These are phyloP conservation scores for Hydrotaea cyrtoneurina DNA, from an alignment of 2,888 invertebrate genomes.

Conservation along the genomic window DNA sequence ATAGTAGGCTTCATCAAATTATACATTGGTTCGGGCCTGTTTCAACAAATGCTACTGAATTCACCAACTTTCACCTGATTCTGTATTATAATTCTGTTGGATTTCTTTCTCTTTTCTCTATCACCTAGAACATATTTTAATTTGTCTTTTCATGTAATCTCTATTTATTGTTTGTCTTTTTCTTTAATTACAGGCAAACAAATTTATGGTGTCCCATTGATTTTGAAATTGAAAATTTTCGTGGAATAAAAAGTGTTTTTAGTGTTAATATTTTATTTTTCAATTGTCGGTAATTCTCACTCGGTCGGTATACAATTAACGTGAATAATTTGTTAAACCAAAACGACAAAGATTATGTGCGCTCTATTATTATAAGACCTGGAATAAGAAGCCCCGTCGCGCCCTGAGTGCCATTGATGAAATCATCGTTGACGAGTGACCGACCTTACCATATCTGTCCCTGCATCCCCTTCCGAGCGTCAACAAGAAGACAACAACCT, in stretches of 20 bases:
- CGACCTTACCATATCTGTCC: neutral
- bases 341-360: neutral
- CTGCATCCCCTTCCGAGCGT: too few species aligned
- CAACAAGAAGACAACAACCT: neutral
- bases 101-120: too few species aligned
- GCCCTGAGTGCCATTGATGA: neutral
- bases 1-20: too few species aligned
- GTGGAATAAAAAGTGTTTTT: slow-evolving; percentile 15
- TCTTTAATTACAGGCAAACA: slow-evolving; percentile 11
- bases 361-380: neutral
- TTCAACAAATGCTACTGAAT: too few species aligned
- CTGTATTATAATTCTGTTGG: neutral
- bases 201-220: neutral
- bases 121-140: neutral
- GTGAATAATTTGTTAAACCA: neutral
- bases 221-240: slow-evolving; percentile 8
- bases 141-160: neutral
- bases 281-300: neutral
- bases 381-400: neutral
- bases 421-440: neutral
- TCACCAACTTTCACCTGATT: too few species aligned
- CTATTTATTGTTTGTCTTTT: slow-evolving; percentile 7
- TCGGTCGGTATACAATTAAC: neutral
- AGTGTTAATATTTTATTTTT: neutral
- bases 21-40: too few species aligned